These are phyloP conservation scores for Cyanocitta stelleri DNA, from an alignment of 2,113 vertebrate genomes.

Conservation along the genomic window DNA sequence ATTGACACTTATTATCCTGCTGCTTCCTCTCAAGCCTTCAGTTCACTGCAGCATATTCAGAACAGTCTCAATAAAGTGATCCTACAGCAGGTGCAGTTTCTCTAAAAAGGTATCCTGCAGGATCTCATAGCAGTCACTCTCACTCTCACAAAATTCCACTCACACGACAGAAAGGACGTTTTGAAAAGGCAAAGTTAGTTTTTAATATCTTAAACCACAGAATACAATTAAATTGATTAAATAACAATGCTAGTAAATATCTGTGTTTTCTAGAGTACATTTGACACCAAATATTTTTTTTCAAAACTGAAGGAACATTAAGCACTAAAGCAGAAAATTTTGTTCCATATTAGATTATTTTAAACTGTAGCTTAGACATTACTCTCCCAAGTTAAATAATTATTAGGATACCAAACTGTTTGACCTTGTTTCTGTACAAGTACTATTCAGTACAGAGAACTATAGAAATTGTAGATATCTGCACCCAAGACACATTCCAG, in stretches of 20 bases:
- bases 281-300: neutral
- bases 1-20: neutral
- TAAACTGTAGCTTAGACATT: neutral
- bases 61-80: neutral
- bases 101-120: neutral
- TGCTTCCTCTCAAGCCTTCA: neutral
- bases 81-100: neutral
- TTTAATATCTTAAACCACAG: neutral
- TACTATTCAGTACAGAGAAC: neutral
- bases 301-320: neutral
- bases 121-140: neutral
- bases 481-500: neutral
- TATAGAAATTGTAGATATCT: neutral
- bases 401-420: neutral
- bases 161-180: neutral
- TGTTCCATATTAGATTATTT: neutral
- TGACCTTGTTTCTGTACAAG: neutral
- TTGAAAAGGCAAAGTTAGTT: neutral
- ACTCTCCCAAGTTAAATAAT: neutral
- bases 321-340: neutral
- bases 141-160: neutral
- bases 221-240: neutral
- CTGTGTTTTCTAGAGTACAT: neutral
- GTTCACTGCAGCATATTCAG: neutral
- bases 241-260: neutral